Evolutionary conservation across 2,888 invertebrate species (phyloP).

Genomic region (Cheilosia scutellata): DNA sequence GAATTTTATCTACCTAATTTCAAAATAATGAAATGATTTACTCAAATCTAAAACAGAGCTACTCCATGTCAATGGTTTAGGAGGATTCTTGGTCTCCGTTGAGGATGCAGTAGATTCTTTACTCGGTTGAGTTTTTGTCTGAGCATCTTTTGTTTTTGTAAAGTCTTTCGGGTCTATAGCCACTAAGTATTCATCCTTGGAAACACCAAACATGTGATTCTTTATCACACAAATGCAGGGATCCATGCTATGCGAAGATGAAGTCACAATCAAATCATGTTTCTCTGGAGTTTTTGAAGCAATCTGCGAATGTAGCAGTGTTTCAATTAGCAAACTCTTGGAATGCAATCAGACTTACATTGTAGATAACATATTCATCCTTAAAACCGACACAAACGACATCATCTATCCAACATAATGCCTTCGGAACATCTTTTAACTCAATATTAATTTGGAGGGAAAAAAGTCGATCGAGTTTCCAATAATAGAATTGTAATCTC

Average conservation of each 20-base stretch:
- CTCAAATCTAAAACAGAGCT: conserved; percentile 81
- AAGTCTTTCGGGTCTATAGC: conserved; percentile 90
- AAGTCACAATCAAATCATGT: conserved; percentile 94
- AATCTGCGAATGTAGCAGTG: conserved; percentile 77
- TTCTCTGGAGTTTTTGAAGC: conserved; percentile 84
- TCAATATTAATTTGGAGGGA: conserved; percentile 92
- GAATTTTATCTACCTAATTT: not conserved
- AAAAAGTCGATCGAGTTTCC: conserved; percentile 89
- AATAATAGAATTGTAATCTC: conserved; percentile 93
- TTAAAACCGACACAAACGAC: conserved; percentile 95
- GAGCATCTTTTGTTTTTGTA: conserved; percentile 77
- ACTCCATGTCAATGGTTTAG: conserved; percentile 80
- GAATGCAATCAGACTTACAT: conserved; percentile 85
- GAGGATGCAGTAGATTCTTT: conserved; percentile 69
- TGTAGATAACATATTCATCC: conserved; percentile 91
- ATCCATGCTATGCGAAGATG: conserved; percentile 90
- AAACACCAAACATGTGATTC: conserved; percentile 91
- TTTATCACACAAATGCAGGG: conserved; percentile 92
- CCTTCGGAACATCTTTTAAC: conserved; percentile 91
- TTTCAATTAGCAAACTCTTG: not conserved
- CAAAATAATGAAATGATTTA: conserved; percentile 58
- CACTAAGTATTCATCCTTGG: conserved; percentile 94
- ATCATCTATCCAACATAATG: conserved; percentile 92
- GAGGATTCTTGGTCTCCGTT: conserved; percentile 76
- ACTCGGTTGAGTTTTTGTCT: conserved; percentile 70